Conservation (phyloP, 2,797 vertebrate species). For the Silurus lanzhouensis region DNA sequence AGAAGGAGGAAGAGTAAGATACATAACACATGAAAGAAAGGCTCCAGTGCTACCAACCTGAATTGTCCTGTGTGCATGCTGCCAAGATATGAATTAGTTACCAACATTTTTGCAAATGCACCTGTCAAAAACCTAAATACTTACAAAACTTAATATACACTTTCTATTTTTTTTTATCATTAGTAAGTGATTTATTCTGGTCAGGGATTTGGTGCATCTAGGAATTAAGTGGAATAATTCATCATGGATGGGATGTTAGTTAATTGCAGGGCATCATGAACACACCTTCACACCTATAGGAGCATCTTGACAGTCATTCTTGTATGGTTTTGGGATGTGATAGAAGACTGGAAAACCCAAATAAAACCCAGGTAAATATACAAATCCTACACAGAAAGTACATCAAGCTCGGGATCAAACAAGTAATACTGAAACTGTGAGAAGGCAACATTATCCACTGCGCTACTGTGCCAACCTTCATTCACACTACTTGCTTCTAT, state of each 20-base stretch:
- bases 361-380: background rate
- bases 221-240: background rate
- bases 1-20: background rate
- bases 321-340: background rate
- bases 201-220: background rate
- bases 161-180: background rate
- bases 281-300: background rate
- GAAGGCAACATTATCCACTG: background rate
- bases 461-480: background rate
- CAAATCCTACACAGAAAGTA: background rate
- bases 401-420: background rate
- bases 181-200: background rate
- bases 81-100: slow-evolving; percentile 13
- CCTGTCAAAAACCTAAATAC: background rate
- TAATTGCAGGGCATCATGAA: background rate
- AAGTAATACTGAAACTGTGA: background rate
- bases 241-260: background rate
- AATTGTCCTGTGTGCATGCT: slow-evolving; percentile 65
- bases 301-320: background rate
- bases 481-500: background rate
- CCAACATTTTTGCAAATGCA: background rate
- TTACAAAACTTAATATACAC: background rate
- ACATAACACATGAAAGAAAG: slow-evolving; percentile 58
- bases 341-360: background rate
- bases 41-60: slow-evolving; percentile 70